Conservation (phyloP, 1,140 invertebrate genomes). For the Holotrichia oblita region DNA sequence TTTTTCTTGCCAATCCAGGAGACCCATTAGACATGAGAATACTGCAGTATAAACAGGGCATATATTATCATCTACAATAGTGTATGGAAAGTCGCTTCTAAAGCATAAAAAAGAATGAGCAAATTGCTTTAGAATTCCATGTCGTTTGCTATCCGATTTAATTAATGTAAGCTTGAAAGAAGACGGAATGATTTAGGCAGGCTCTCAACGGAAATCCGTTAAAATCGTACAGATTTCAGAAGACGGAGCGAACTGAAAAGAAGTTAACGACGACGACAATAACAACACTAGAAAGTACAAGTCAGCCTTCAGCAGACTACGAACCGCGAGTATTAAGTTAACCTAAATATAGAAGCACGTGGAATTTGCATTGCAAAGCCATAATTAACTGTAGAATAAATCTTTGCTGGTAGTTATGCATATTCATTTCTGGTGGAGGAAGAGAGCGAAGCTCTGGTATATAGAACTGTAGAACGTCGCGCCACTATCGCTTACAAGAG, state of each 20-base stretch:
- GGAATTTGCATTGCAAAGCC: constrained; percentile 40
- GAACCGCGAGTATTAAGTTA: constrained; percentile 38
- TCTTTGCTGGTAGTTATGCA: constrained; percentile 32
- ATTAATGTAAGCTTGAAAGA: background rate
- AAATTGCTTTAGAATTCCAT: too few species aligned
- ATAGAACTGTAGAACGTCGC: background rate
- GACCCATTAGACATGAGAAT: too few species aligned
- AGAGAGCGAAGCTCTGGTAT: background rate
- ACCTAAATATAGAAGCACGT: constrained; percentile 41
- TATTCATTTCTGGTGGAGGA: constrained; percentile 25
- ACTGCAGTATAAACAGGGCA: too few species aligned
- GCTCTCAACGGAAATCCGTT: background rate
- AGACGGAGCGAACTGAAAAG: background rate
- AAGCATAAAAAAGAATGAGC: too few species aligned
- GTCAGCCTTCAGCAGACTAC: background rate
- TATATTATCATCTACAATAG: too few species aligned
- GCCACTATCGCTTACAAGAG: too few species aligned
- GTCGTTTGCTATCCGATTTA: background rate
- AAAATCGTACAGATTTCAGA: constrained; percentile 10
- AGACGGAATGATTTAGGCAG: background rate
- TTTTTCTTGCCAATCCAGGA: too few species aligned
- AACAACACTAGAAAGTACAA: constrained; percentile 26
- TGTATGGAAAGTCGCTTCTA: too few species aligned
- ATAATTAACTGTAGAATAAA: constrained; percentile 41
- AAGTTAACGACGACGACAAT: constrained; percentile 25